These are phyloP conservation scores for Graphium colonna DNA, from an alignment of 2,888 invertebrate genomes.

Conservation along the genomic window DNA sequence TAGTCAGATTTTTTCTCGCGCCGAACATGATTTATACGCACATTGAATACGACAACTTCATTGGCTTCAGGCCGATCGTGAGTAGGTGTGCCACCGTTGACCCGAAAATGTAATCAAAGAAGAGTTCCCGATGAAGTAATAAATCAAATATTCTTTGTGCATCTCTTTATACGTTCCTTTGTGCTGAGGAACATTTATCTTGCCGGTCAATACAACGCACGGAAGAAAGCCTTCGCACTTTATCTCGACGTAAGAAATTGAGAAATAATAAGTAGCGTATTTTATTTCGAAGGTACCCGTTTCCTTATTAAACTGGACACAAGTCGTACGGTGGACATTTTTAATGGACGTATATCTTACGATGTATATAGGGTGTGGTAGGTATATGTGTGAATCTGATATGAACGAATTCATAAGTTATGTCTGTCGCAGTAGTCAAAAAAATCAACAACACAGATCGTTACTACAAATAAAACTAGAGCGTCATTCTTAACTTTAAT, in stretches of 20 bases:
- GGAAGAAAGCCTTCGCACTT: constrained; percentile 33
- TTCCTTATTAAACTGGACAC: constrained; percentile 25
- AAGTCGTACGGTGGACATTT: constrained; percentile 20
- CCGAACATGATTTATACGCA: constrained; percentile 59
- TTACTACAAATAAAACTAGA: not conserved
- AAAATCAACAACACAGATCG: too few species aligned
- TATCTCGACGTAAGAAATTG: constrained; percentile 33
- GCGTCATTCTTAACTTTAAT: too few species aligned
- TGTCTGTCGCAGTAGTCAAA: not conserved
- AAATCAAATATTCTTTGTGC: constrained; percentile 71
- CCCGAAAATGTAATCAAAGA: constrained; percentile 62
- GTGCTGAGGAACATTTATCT: constrained; percentile 55
- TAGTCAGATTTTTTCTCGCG: constrained; percentile 47
- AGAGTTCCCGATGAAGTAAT: constrained; percentile 62
- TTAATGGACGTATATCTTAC: too few species aligned
- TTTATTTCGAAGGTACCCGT: constrained; percentile 25
- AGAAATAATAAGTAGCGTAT: constrained; percentile 32
- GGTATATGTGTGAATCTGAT: constrained; percentile 11
- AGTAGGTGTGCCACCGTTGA: constrained; percentile 64
- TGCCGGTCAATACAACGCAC: constrained; percentile 41
- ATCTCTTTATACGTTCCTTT: constrained; percentile 57
- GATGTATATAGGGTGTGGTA: too few species aligned
- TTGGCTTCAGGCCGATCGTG: constrained; percentile 70
- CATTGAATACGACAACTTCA: constrained; percentile 70
- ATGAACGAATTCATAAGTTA: not conserved